These are phyloP conservation scores for Pocillopora verrucosa DNA, from an alignment of 64 coral and sea anemone genomes.

Conservation along the genomic window DNA sequence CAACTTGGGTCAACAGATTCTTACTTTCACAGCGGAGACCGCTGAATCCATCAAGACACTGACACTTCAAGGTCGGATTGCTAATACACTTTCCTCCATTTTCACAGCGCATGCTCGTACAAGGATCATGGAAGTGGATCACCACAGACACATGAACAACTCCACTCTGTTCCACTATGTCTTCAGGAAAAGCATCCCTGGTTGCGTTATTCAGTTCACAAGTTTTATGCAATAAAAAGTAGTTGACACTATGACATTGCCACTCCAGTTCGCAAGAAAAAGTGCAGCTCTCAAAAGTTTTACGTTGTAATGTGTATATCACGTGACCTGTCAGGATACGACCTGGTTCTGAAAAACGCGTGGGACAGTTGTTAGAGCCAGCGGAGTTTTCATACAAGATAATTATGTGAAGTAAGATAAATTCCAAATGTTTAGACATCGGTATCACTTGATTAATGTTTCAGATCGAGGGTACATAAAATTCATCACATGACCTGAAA, in stretches of 20 bases:
- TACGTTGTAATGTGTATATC: neutral
- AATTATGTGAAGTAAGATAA: neutral
- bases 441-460: too few species aligned
- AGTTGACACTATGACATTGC: constrained; percentile 14
- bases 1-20: neutral
- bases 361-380: neutral
- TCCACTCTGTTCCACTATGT: constrained; percentile 6
- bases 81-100: constrained; percentile 20
- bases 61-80: neutral
- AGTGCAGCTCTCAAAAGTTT: constrained; percentile 21
- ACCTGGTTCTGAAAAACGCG: neutral
- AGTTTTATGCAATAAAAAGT: neutral
- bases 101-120: constrained; percentile 29
- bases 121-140: neutral
- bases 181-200: neutral
- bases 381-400: neutral
- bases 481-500: neutral
- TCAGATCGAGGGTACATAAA: neutral
- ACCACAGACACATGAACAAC: constrained; percentile 8
- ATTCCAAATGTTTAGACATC: neutral
- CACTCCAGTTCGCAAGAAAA: constrained; percentile 25
- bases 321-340: neutral
- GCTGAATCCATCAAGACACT: neutral
- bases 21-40: constrained; percentile 28
- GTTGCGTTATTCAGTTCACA: constrained; percentile 13